Percentiles rank a stretch among this genome's conserved stretches.
These are phyloP conservation scores for Lophius americanus DNA, from an alignment of 2,797 vertebrate genomes.

Conservation along the genomic window DNA sequence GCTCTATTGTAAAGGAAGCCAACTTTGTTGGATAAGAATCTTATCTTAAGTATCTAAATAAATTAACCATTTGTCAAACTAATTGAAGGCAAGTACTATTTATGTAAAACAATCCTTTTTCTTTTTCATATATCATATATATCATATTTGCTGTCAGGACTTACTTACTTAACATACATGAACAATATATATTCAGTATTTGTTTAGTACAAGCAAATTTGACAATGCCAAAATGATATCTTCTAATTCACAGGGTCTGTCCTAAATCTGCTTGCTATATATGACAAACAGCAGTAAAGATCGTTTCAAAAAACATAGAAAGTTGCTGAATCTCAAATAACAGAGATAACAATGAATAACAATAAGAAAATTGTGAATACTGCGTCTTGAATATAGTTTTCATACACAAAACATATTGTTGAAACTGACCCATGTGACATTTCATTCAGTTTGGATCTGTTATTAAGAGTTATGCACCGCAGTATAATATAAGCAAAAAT, in stretches of 20 bases:
- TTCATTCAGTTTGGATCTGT: neutral
- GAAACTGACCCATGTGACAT: neutral
- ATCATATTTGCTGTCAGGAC: too few relatives aligned
- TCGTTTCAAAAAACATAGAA: too few relatives aligned
- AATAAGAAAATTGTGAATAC: neutral
- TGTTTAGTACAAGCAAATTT: neutral
- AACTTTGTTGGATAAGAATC: neutral
- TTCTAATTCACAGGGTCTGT: too few relatives aligned
- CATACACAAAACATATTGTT: conserved; percentile 1
- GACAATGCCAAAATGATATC: neutral
- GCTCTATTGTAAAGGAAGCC: neutral
- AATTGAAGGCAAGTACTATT: neutral
- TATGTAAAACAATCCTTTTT: neutral
- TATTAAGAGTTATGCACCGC: neutral
- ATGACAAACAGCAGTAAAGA: too few relatives aligned
- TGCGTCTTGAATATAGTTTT: neutral
- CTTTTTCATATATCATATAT: too few relatives aligned
- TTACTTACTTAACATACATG: too few relatives aligned
- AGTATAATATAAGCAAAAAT: neutral
- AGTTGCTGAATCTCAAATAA: too few relatives aligned
- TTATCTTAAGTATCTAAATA: too few relatives aligned
- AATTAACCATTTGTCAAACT: neutral
- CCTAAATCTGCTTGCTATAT: neutral
- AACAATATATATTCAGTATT: neutral
- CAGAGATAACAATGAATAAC: too few relatives aligned